These are phyloP conservation scores for Panzeria rudis DNA, from an alignment of 2,888 invertebrate species.

Conservation along the genomic window DNA sequence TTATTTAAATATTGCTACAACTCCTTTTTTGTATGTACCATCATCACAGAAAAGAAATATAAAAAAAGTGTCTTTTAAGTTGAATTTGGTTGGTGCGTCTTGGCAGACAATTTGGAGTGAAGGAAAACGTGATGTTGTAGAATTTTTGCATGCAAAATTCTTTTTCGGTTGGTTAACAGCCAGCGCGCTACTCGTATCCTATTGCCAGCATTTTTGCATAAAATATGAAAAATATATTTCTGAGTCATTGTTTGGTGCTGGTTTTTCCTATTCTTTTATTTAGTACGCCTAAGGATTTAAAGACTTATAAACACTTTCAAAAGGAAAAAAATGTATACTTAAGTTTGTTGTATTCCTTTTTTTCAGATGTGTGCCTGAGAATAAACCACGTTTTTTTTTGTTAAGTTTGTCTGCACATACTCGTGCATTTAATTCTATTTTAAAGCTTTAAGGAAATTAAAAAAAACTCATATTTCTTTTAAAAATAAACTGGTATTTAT, in stretches of 20 bases:
- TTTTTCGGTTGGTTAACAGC: conserved; percentile 44
- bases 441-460: conserved; percentile 40
- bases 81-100: not conserved
- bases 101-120: conserved; percentile 42
- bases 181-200: not conserved
- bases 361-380: not conserved
- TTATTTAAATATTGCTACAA: conserved; percentile 12
- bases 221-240: conserved; percentile 37
- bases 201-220: conserved; percentile 18
- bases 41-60: not conserved
- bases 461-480: not conserved
- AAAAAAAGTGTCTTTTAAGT: conserved; percentile 27
- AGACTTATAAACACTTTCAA: conserved; percentile 44
- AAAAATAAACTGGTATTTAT: not conserved
- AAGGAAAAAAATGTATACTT: conserved; percentile 6
- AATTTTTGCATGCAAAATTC: conserved; percentile 42
- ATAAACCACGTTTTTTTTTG: conserved; percentile 46
- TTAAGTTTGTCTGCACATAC: conserved; percentile 18
- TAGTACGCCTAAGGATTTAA: conserved; percentile 56
- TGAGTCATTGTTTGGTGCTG: conserved; percentile 21
- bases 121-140: conserved; percentile 57
- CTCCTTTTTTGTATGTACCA: conserved; percentile 4
- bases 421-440: conserved; percentile 21
- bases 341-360: conserved; percentile 11
- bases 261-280: conserved; percentile 10